These are phyloP conservation scores for Phalacrocorax pelagicus DNA, from an alignment of 2,113 vertebrate species.

Conservation along the genomic window DNA sequence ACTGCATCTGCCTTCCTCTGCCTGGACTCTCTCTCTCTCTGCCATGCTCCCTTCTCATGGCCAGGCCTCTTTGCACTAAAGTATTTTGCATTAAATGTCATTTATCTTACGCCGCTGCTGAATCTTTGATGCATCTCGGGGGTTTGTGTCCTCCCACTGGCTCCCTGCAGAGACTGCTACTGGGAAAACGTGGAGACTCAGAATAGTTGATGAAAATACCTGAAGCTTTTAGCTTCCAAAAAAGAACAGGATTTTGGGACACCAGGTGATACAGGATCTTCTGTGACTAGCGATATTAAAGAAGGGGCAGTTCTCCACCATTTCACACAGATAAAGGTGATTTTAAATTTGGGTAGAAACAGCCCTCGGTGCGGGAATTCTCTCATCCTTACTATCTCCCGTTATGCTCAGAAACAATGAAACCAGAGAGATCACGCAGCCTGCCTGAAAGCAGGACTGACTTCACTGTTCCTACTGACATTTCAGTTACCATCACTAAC, in stretches of 20 bases:
- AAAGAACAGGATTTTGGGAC: not conserved
- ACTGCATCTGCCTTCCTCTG: not conserved
- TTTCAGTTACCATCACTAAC: constrained; percentile 6
- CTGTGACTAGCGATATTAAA: not conserved
- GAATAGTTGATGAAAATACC: not conserved
- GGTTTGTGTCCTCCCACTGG: not conserved
- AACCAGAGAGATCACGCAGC: not conserved
- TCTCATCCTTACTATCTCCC: not conserved
- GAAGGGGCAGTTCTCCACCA: not conserved
- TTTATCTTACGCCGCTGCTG: not conserved
- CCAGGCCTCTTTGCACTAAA: not conserved
- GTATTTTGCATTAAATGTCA: not conserved
- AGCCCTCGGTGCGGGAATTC: not conserved
- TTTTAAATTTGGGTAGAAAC: not conserved
- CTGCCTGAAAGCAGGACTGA: not conserved
- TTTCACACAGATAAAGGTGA: not conserved
- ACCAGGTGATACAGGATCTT: not conserved
- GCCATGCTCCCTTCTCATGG: not conserved
- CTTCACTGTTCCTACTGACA: not conserved
- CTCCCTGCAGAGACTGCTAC: not conserved
- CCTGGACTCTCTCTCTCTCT: not conserved
- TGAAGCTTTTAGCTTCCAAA: not conserved
- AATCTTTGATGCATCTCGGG: not conserved
- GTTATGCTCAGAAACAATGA: not conserved
- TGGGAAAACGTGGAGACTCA: not conserved